Conservation (phyloP, 2,113 vertebrate species). For the Bagarius yarrelli region DNA sequence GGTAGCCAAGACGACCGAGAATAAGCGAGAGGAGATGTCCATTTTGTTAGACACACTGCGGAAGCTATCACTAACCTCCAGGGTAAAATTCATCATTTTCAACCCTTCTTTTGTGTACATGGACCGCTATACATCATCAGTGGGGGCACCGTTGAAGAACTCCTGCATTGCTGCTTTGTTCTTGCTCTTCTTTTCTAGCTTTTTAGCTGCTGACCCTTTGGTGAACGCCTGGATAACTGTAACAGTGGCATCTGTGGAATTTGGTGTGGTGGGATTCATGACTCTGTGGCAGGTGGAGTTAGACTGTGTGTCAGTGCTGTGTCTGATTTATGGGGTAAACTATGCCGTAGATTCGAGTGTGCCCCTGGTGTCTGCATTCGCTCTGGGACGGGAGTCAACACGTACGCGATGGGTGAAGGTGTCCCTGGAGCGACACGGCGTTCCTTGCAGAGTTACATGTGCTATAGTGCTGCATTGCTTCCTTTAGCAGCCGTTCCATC, state of each 20-base stretch:
- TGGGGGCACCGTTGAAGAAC: constrained; percentile 93
- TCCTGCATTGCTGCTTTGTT: constrained; percentile 96
- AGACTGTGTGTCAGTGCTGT: constrained; percentile 95
- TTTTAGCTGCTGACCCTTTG: constrained; percentile 90
- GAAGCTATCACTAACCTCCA: constrained; percentile 92
- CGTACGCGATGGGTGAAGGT: constrained; percentile 97
- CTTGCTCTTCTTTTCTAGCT: constrained; percentile 93
- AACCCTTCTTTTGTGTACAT: constrained; percentile 98
- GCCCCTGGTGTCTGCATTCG: constrained; percentile 93
- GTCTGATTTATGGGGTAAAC: constrained; percentile 94
- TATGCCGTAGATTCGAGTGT: constrained; percentile 94
- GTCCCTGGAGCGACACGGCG: constrained; percentile 92
- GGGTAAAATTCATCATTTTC: constrained; percentile 97
- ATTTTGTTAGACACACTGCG: constrained; percentile 93
- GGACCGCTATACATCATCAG: constrained; percentile 96
- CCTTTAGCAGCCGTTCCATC: constrained; percentile 93
- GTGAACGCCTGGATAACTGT: constrained; percentile 94
- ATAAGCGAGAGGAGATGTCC: constrained; percentile 96
- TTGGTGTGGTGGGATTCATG: constrained; percentile 98
- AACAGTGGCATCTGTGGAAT: constrained; percentile 92
- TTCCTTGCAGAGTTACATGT: constrained; percentile 95
- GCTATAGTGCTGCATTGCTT: constrained; percentile 90
- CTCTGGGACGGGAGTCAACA: constrained; percentile 90
- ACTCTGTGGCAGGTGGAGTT: constrained; percentile 96
- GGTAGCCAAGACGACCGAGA: constrained; percentile 96